phyloP scores from a whole-genome alignment of 64 coral and sea anemone genomes.

The Stichodactyla mertensii region DNA sequence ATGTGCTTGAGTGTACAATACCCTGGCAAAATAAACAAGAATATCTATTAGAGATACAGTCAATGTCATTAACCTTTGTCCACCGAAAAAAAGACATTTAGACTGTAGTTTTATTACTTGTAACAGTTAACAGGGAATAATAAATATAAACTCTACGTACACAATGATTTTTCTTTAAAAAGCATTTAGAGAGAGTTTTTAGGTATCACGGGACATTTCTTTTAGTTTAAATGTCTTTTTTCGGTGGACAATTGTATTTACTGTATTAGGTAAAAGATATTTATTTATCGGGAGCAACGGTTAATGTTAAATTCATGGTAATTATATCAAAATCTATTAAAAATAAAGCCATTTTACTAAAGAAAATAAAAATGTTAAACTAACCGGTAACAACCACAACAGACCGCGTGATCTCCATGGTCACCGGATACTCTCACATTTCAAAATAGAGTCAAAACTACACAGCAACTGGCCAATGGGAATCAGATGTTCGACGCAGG shows the following conservation, averaged over 20 bases:
- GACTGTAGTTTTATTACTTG: too few species aligned
- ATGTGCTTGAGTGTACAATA: background rate
- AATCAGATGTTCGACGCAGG: background rate
- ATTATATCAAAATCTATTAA: background rate
- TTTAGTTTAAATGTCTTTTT: too few species aligned
- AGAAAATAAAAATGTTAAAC: background rate
- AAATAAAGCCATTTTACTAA: background rate
- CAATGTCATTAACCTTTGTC: too few species aligned
- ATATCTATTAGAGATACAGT: background rate
- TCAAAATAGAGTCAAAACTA: background rate
- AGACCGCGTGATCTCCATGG: background rate
- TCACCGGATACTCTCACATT: background rate
- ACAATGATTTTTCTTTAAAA: too few species aligned
- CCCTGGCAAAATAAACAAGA: background rate
- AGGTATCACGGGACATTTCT: too few species aligned
- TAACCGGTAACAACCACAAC: background rate
- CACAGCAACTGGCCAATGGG: background rate
- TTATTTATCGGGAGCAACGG: background rate
- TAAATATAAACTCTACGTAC: too few species aligned
- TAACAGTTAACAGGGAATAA: too few species aligned
- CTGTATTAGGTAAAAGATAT: background rate
- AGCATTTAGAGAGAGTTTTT: too few species aligned
- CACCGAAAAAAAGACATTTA: too few species aligned
- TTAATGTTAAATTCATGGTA: background rate
- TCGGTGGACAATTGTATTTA: background rate